A percentile compares a stretch with the other conserved stretches of the same genome.
These are phyloP conservation scores for Gari tellinella DNA, from an alignment of 2,888 invertebrate species.

Conservation along the genomic window DNA sequence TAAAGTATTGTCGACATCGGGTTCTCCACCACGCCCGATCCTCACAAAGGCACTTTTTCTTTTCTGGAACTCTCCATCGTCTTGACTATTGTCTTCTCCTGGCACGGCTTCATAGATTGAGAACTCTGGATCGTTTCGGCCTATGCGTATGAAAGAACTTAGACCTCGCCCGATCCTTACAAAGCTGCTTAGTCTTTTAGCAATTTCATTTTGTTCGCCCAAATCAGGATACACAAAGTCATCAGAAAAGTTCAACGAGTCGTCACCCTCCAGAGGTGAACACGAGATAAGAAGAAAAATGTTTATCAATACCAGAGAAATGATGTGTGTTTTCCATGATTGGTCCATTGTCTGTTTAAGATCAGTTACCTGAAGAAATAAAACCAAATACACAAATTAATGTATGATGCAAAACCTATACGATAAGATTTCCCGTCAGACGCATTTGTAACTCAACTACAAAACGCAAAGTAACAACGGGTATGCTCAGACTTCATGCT, in stretches of 20 bases:
- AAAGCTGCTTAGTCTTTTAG: conserved; percentile 57
- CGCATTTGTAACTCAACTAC: no score
- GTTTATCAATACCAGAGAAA: background rate
- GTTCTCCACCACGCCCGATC: conserved; percentile 18
- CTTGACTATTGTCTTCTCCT: conserved; percentile 11
- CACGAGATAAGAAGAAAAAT: background rate
- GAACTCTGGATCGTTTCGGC: conserved; percentile 33
- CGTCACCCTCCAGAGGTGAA: background rate
- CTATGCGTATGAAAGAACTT: conserved; percentile 65
- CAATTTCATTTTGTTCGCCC: background rate
- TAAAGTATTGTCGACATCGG: background rate
- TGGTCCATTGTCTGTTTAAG: background rate
- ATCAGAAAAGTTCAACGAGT: background rate
- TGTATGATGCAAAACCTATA: no score
- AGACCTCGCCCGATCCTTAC: conserved; percentile 58
- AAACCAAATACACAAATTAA: no score
- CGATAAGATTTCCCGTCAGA: no score
- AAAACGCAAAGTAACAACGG: no score
- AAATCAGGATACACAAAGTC: conserved; percentile 2
- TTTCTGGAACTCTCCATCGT: conserved; percentile 1
- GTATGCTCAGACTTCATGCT: no score
- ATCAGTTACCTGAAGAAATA: no score
- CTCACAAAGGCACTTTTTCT: conserved; percentile 31
- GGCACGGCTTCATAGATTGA: conserved; percentile 12
- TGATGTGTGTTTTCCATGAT: background rate